Base-by-base conservation (phyloP, 2,113 vertebrate species). In the Heptranchias perlo region DNA sequence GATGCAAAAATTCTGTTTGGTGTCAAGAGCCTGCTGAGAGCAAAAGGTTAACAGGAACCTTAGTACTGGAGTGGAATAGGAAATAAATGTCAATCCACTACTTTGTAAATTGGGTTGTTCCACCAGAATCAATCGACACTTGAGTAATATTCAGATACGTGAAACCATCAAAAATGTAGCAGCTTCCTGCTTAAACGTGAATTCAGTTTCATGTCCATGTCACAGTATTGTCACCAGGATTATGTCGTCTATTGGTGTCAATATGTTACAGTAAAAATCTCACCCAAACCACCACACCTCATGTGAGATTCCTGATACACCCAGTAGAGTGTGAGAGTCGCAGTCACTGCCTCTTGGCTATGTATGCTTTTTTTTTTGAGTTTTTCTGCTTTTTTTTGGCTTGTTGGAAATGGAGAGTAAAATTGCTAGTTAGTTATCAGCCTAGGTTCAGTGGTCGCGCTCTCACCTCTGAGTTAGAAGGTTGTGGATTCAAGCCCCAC, bases 71-170 rank as follows among this genome's bases (percentile, higher is more conserved):
- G 28, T 54, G 4, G 86, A 54, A 31, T 14, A 89, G 86, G 49
- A 4, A 89, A 54, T 52, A 89, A 52, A 52, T 89, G 49, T 89
- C 49, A 31, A 31, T 89, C 86, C 47, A 31, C 49, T 28, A 31
- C 86, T 89, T 89, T 89, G 86, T 31, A 54, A 89, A 89, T 89
- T 89, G 49, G 28, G 28, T 89, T 54, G 86, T 54, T 89, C 13
- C 28, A 89, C 49, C 49, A 13, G 86, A 89, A 10, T 54, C 47
- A 52, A 89, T 89, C 13, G 47, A 52, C 49, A 54, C 31, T 49
- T 54, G 49, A 89, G 5, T 89, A 31, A 89, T 89, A 31, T 89
- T 54, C 49, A 54, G 47, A 31, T 89, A 52, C 4, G 25, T 89
- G 39, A 82, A 39, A 82, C 18, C 78, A 82, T 82, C 76, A 82